These are phyloP conservation scores for Loripinus fragilis DNA, from an alignment of 2,888 invertebrate genomes.

Conservation along the genomic window DNA sequence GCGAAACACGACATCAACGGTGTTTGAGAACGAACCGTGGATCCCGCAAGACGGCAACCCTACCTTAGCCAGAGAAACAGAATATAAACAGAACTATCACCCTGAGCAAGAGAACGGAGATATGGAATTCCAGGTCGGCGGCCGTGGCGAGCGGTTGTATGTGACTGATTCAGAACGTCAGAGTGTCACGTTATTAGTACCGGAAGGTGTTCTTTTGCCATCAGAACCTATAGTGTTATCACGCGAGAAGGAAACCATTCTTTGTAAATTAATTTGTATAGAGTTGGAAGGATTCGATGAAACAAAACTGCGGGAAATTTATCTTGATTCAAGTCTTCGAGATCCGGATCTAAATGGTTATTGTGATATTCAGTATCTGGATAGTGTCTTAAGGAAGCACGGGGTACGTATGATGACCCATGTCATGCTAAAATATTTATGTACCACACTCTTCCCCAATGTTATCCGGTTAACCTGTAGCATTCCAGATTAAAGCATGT, in stretches of 20 bases:
- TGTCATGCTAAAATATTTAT: too few relatives aligned
- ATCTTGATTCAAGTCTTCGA: slow-evolving; percentile 73
- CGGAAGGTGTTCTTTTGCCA: slow-evolving; percentile 70
- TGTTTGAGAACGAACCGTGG: slow-evolving; percentile 73
- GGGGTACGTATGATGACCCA: slow-evolving; percentile 52
- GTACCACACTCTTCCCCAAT: too few relatives aligned
- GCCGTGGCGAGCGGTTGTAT: slow-evolving; percentile 21
- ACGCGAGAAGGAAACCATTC: slow-evolving; percentile 66
- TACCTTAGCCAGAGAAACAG: slow-evolving; percentile 46
- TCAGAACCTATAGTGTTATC: slow-evolving; percentile 64
- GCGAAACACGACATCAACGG: slow-evolving; percentile 70
- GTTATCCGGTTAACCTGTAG: too few relatives aligned
- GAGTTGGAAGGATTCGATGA: slow-evolving; percentile 68
- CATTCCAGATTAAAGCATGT: too few relatives aligned
- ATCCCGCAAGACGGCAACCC: slow-evolving; percentile 46
- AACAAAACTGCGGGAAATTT: slow-evolving; percentile 70
- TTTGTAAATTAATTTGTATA: slow-evolving; percentile 66
- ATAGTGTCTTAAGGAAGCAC: slow-evolving; percentile 58
- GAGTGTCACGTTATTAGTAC: slow-evolving; percentile 57
- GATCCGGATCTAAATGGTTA: slow-evolving; percentile 70
- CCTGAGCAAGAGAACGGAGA: slow-evolving; percentile 15
- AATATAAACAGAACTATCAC: slow-evolving; percentile 50
- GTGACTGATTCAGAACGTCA: slow-evolving; percentile 40
- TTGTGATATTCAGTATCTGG: slow-evolving; percentile 71
- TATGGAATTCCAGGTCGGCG: background rate